Evolutionary conservation across 2,888 invertebrate species (phyloP).

Genomic region (Drosophila demipolita): DNA sequence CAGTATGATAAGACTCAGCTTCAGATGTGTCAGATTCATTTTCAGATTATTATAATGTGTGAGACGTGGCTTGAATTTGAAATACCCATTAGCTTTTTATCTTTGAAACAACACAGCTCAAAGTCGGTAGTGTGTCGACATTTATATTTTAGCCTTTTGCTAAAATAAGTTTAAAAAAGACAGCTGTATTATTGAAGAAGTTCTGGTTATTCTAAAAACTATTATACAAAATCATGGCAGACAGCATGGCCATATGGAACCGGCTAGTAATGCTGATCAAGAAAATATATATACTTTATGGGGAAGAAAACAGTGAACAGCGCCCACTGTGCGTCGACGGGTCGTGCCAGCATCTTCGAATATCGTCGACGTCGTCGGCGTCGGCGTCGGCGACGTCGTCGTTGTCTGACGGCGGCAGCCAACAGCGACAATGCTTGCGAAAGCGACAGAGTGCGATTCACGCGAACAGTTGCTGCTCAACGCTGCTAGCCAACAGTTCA

Average conservation of each 20-base stretch:
- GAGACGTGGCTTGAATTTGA: not conserved
- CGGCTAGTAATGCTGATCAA: not conserved
- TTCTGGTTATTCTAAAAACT: not conserved
- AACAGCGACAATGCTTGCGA: conserved; percentile 1
- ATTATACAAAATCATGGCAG: not conserved
- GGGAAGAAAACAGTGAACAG: too few species aligned
- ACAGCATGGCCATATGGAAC: not conserved
- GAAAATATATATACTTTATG: not conserved
- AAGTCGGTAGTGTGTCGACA: not conserved
- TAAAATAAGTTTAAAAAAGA: not conserved
- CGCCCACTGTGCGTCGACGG: conserved; percentile 18
- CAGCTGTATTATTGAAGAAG: not conserved
- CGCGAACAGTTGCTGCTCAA: conserved; percentile 45
- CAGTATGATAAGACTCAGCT: not conserved
- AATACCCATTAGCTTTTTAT: not conserved
- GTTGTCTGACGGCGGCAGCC: conserved; percentile 2
- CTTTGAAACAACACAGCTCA: not conserved
- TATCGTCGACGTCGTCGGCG: conserved; percentile 7
- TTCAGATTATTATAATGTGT: not conserved
- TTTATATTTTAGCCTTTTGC: not conserved
- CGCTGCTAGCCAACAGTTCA: conserved; percentile 49
- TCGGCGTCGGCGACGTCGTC: conserved; percentile 5
- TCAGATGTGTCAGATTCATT: too few species aligned
- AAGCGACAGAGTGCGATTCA: conserved; percentile 19
- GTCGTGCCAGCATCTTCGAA: conserved; percentile 27